Evolutionary conservation across 1,140 invertebrate genomes (phyloP).

Genomic region (Gonioctena quinquepunctata): DNA sequence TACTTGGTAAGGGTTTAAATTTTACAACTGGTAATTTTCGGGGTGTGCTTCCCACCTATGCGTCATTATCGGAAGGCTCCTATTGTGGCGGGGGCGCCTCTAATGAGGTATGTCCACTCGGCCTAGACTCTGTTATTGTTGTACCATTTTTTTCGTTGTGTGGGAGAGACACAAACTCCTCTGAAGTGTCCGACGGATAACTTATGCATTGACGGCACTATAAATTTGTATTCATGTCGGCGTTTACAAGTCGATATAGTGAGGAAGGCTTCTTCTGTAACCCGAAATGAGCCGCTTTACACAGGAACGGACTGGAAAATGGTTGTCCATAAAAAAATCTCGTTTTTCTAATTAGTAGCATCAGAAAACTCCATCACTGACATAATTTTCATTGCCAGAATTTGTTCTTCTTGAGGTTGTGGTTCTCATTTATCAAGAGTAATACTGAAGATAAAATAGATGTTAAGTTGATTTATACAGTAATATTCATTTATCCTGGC

Average conservation of each 20-base stretch:
- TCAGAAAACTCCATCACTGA: too few species aligned
- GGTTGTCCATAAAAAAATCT: too few species aligned
- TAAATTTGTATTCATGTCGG: slow-evolving; percentile 35
- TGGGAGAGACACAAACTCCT: slow-evolving; percentile 29
- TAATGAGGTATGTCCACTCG: slow-evolving; percentile 27
- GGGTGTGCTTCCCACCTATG: not conserved
- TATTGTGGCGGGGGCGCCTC: slow-evolving; percentile 28
- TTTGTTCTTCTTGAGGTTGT: too few species aligned
- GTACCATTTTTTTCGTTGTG: slow-evolving; percentile 29
- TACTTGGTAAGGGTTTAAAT: not conserved
- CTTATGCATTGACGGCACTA: slow-evolving; percentile 28
- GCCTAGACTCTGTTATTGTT: slow-evolving; percentile 21
- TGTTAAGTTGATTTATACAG: too few species aligned
- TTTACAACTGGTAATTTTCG: not conserved
- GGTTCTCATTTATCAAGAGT: too few species aligned
- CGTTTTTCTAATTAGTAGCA: too few species aligned
- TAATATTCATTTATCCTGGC: too few species aligned
- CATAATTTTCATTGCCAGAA: too few species aligned
- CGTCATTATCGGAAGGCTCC: not conserved
- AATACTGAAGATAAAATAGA: too few species aligned
- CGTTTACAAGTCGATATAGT: slow-evolving; percentile 31
- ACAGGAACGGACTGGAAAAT: not conserved
- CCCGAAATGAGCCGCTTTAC: slow-evolving; percentile 26
- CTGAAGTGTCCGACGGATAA: slow-evolving; percentile 26
- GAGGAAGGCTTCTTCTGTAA: slow-evolving; percentile 30